phyloP scores from a whole-genome alignment of 2,797 vertebrate genomes.

The Vireo griseus region DNA sequence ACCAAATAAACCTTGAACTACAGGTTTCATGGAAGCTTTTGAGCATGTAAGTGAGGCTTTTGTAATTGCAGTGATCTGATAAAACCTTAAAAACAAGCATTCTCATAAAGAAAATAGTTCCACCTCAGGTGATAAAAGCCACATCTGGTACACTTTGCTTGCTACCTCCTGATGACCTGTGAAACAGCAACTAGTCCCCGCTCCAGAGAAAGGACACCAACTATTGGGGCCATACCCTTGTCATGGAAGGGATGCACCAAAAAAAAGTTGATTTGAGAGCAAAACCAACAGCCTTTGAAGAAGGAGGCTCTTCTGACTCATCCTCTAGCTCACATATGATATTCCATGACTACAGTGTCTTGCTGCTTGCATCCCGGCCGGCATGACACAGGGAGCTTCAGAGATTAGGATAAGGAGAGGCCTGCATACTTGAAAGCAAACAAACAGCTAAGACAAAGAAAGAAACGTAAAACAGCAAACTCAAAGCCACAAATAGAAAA shows the following conservation, averaged over 20 bases:
- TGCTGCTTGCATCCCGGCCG: neutral
- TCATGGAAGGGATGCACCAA: accelerated
- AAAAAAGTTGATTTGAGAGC: neutral
- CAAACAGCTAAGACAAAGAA: slow-evolving; percentile 48
- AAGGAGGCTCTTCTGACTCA: neutral
- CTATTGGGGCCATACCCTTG: neutral
- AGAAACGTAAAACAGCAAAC: slow-evolving; percentile 35
- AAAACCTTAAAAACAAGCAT: slow-evolving; percentile 17
- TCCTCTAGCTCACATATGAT: neutral
- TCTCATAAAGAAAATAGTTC: slow-evolving; percentile 28
- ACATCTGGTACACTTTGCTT: slow-evolving; percentile 27
- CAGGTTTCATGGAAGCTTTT: slow-evolving; percentile 38
- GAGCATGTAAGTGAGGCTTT: slow-evolving; percentile 43
- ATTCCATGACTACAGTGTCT: neutral
- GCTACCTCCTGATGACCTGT: slow-evolving; percentile 18
- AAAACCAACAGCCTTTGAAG: neutral
- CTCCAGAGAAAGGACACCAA: neutral
- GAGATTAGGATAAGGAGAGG: neutral
- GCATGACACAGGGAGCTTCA: neutral
- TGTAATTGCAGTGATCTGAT: slow-evolving; percentile 41
- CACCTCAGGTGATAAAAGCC: slow-evolving; percentile 19
- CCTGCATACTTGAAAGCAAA: slow-evolving; percentile 36
- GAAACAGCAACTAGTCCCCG: neutral
- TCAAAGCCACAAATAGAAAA: slow-evolving; percentile 55
- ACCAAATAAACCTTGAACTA: slow-evolving; percentile 45